Evolutionary conservation across 2,888 invertebrate genomes (phyloP).

Genomic region (Odiellus spinosus): DNA sequence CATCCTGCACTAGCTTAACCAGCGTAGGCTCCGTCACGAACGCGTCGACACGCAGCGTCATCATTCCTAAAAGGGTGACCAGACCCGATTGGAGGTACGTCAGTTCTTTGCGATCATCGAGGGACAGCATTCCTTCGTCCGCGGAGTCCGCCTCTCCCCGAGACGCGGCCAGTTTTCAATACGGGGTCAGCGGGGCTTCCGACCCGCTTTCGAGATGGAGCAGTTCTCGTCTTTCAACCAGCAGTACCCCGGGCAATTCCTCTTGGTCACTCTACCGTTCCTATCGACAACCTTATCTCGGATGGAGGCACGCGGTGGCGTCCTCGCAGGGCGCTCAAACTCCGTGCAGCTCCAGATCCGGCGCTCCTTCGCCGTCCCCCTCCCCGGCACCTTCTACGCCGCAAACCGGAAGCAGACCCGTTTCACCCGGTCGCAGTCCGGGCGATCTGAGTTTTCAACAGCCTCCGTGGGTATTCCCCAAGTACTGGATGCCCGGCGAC

Average conservation of each 20-base stretch:
- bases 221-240: slow-evolving; percentile 46
- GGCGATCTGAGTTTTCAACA: slow-evolving; percentile 19
- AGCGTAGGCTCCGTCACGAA: slow-evolving; percentile 18
- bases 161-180: slow-evolving; percentile 11
- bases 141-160: slow-evolving; percentile 31
- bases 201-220: slow-evolving; percentile 27
- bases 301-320: slow-evolving; percentile 15
- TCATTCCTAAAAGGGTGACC: slow-evolving; percentile 15
- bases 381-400: slow-evolving; percentile 13
- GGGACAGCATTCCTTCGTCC: slow-evolving; percentile 29
- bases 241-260: slow-evolving; percentile 34
- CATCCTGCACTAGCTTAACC: slow-evolving; percentile 45
- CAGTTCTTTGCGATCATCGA: slow-evolving; percentile 21
- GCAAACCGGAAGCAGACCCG: slow-evolving; percentile 13
- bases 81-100: slow-evolving; percentile 17
- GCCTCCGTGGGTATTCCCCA: too few relatives aligned
- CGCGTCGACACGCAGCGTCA: slow-evolving; percentile 11
- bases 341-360: slow-evolving; percentile 8
- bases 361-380: slow-evolving; percentile 8
- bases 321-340: slow-evolving; percentile 6
- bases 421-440: slow-evolving; percentile 19
- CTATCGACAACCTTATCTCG: slow-evolving; percentile 16
- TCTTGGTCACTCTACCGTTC: slow-evolving; percentile 15
- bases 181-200: slow-evolving; percentile 6
- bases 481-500: too few relatives aligned